phyloP scores from a whole-genome alignment of 1,140 invertebrate genomes.

The Drosophila yakuba region DNA sequence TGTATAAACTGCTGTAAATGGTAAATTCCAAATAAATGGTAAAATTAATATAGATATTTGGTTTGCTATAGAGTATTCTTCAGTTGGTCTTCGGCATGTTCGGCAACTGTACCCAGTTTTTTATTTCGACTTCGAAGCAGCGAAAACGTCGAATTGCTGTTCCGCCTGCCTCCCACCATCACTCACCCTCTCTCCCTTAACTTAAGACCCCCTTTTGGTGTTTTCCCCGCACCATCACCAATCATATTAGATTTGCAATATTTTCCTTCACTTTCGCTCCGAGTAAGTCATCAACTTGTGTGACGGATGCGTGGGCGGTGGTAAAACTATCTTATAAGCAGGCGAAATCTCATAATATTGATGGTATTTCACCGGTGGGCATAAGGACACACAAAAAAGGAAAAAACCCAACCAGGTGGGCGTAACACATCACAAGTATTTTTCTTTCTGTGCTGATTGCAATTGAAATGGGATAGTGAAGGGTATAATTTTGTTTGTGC shows the following conservation, averaged over 20 bases:
- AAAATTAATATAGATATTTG: too few species aligned
- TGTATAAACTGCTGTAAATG: too few species aligned
- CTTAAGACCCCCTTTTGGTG: background rate
- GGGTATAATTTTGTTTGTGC: slow-evolving; percentile 40
- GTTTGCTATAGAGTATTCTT: slow-evolving; percentile 13
- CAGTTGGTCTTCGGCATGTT: background rate
- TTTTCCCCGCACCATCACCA: slow-evolving; percentile 28
- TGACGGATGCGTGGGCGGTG: slow-evolving; percentile 36
- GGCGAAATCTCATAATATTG: slow-evolving; percentile 78
- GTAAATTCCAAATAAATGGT: too few species aligned
- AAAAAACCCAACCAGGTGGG: slow-evolving; percentile 17
- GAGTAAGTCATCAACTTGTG: slow-evolving; percentile 45
- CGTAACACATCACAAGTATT: slow-evolving; percentile 57
- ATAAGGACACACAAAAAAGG: slow-evolving; percentile 7
- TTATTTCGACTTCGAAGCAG: slow-evolving; percentile 31
- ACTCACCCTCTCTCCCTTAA: background rate
- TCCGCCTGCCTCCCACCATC: background rate
- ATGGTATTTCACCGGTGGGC: slow-evolving; percentile 51
- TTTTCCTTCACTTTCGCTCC: slow-evolving; percentile 52
- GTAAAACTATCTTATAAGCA: slow-evolving; percentile 28
- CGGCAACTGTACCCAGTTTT: slow-evolving; percentile 23
- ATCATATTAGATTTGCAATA: slow-evolving; percentile 80
- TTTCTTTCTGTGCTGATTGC: slow-evolving; percentile 65
- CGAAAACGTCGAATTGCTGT: slow-evolving; percentile 58
- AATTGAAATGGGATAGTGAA: slow-evolving; percentile 32